A percentile compares a stretch with the other conserved stretches of the same genome.
These are phyloP conservation scores for Eueides isabella DNA, from an alignment of 1,140 invertebrate species.

Conservation along the genomic window DNA sequence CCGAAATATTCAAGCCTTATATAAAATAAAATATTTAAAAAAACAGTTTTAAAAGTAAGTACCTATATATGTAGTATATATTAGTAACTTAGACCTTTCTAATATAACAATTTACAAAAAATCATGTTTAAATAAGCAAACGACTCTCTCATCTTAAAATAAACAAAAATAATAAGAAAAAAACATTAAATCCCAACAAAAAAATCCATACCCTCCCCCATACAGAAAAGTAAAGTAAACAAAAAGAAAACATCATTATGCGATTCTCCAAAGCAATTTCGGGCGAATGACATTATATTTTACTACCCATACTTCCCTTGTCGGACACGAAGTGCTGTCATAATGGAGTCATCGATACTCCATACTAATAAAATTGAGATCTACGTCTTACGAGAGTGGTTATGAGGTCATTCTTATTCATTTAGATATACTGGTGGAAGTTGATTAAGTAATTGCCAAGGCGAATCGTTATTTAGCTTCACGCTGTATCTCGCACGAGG, in stretches of 20 bases:
- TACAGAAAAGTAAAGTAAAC: neutral
- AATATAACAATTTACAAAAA: too few species aligned
- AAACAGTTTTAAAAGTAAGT: too few species aligned
- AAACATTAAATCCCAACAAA: neutral
- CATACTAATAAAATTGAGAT: constrained; percentile 25
- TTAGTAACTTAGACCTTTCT: too few species aligned
- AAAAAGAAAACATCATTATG: too few species aligned
- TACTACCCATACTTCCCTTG: neutral
- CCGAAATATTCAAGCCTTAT: too few species aligned
- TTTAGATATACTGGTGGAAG: neutral
- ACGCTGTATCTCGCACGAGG: too few species aligned
- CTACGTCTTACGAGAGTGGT: constrained; percentile 18
- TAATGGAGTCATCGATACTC: neutral
- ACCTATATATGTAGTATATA: too few species aligned
- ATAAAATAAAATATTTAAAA: too few species aligned
- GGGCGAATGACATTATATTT: neutral
- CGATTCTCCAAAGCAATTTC: neutral
- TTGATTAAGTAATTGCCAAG: constrained; percentile 15
- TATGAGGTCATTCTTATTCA: constrained; percentile 32
- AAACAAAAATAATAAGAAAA: neutral
- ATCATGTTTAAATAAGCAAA: too few species aligned
- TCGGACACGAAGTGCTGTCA: neutral
- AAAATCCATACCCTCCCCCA: neutral
- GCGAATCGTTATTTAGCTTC: too few species aligned
- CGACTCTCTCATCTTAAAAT: neutral